Conservation (phyloP, 2,113 vertebrate species). For the Percopsis transmontana region DNA sequence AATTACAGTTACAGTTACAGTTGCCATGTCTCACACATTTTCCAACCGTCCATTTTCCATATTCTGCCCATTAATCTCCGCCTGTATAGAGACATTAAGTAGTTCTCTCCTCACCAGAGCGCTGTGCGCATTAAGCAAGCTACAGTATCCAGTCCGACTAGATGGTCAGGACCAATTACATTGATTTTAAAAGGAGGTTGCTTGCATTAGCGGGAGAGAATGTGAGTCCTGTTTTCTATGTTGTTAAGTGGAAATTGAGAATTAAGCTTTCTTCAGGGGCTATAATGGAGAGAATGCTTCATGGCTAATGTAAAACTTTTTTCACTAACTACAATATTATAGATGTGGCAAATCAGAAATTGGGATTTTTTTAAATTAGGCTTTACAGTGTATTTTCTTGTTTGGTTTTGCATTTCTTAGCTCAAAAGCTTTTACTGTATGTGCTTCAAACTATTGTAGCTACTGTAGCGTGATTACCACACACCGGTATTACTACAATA, state of each 20-base stretch:
- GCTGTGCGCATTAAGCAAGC: slow-evolving; percentile 45
- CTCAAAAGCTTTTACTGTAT: neutral
- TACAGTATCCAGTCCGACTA: slow-evolving; percentile 54
- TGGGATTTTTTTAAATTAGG: neutral
- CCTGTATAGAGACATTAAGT: slow-evolving; percentile 35
- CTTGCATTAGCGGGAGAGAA: slow-evolving; percentile 68
- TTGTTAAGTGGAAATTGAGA: slow-evolving; percentile 46
- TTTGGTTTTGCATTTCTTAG: neutral
- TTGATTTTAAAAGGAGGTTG: slow-evolving; percentile 64
- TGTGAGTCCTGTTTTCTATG: slow-evolving; percentile 60
- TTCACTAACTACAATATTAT: neutral
- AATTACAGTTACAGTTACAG: no score
- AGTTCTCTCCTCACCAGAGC: slow-evolving; percentile 27
- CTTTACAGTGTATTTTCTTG: neutral
- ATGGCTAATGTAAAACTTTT: slow-evolving; percentile 28
- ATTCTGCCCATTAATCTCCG: slow-evolving; percentile 20
- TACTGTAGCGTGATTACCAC: no score
- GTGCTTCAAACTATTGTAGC: neutral
- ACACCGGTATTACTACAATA: no score
- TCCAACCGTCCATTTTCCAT: slow-evolving; percentile 13
- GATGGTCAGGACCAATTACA: slow-evolving; percentile 58
- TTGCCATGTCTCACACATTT: no score
- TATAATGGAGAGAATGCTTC: slow-evolving; percentile 52
- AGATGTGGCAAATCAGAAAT: neutral
- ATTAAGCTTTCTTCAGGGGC: slow-evolving; percentile 43